Evolutionary conservation across 2,113 vertebrate genomes (phyloP), one percentile per base, ranked within the genome.

Genomic region (Dasypus novemcinctus): DNA sequence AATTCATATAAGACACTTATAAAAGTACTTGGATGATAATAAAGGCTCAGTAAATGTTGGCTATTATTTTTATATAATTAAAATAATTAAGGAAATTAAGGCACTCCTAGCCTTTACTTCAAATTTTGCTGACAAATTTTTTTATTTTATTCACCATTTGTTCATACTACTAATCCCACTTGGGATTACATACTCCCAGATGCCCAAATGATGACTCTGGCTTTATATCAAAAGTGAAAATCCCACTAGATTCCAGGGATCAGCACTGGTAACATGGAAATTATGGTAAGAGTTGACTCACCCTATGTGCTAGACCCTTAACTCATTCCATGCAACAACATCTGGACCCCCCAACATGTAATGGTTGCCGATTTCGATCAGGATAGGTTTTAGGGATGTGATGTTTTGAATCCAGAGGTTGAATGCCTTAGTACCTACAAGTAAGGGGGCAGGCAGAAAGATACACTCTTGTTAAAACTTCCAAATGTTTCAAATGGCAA

Each of bases 131-230:
- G 4, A 23, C 41, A 91, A 38, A 61, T 43, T 25, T 49, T 84
- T 79, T 86, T 86, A 79, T 66, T 83, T 68, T 93, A 69, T 69
- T 96, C 75, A 89, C 87, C 18, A 83, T 31, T 87, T 87, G n/a
- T 75, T 95, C 57, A 72, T 81, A 90, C 36, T 90, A 43, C 8
- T 69, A 11, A 80, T 94, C 15, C 78, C 49, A 87, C 3, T 92
- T 52, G 52, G 38, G 13, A 89, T 61, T 85, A 29, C 86, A 15
- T 13, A 43, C 38, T 85, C 72, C 87, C 57, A 41, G 63, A 78
- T n/a, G 36, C 23, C 46, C 88, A 86, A 95, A 86, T 76, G 41
- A 93, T 69, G 33, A 84, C 38, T 83, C 71, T 93, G 85, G 11
- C 52, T 94, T 72, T 85, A 63, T 85, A 31, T 84, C 76, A 95